Base-by-base conservation (phyloP, 1,140 invertebrate genomes). In the Drosophila sproati region DNA sequence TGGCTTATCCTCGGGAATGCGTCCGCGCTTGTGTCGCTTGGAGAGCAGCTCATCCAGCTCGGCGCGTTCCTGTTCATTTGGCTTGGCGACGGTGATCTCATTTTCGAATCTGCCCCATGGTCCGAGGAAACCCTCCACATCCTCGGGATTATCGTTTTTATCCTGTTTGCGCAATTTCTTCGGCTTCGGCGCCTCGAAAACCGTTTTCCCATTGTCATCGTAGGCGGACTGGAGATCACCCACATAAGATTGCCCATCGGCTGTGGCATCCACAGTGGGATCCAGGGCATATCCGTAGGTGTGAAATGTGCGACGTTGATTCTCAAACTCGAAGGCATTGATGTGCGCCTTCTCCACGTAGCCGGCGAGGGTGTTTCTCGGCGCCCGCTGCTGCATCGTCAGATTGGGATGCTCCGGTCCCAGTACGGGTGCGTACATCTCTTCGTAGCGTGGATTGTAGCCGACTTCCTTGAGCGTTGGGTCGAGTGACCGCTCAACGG, bases 241-340 rank as follows among this genome's bases (percentile, higher is more conserved):
- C 57, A 98, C 95, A 76, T 97, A 93, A 50, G 95, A 94, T 82
- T 95, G 94, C 3, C 95, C 94, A 82, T 95, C 95, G 3, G 94
- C 94, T 54, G 91, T 89, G 59, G 94, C 94, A 88, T 97, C 97
- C 5, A 97, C 96, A 4, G 97, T 97, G 0, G 98, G 98, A 94
- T 99, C 98, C 54, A 98, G 91, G 2, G 98, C 98, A 94, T 98
- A 99, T n/a, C 98, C 98, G 94, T 97, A 99, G 91, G 97, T 98
- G 35, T 95, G 94, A 93, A 99, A 99, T 7, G 98, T 99, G 91
- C 98, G 94, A 73, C 99, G 94, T 91, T 99, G 98, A 92, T 98
- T 98, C 93, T 99, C 99, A 95, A 99, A 99, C 81, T 99, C 97
- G 93, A 99, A 99, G 83, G 98, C 97, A 93, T 96, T 99, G 34